phyloP scores from a whole-genome alignment of 2,888 invertebrate genomes.

The Apamea sordens region DNA sequence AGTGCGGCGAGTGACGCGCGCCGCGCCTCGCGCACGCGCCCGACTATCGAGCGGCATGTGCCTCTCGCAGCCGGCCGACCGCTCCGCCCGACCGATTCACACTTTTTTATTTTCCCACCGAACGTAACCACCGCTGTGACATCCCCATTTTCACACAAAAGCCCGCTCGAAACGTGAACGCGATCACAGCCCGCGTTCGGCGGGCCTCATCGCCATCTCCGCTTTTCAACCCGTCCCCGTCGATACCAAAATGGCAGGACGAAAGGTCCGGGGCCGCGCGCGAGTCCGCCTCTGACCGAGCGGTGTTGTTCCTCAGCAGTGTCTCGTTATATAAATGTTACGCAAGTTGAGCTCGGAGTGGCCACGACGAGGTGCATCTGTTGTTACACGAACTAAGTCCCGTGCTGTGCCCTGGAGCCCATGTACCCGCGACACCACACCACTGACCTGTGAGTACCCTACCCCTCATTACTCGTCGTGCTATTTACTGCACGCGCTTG shows the following conservation, averaged over 20 bases:
- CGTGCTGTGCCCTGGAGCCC: slow-evolving; percentile 80
- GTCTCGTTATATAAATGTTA: slow-evolving; percentile 88
- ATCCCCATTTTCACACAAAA: slow-evolving; percentile 76
- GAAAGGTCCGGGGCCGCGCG: slow-evolving; percentile 76
- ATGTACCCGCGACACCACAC: slow-evolving; percentile 81
- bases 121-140: slow-evolving; percentile 79
- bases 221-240: slow-evolving; percentile 68
- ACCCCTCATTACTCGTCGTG: slow-evolving; percentile 17
- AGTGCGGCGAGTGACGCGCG: slow-evolving; percentile 84
- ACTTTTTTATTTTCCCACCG: slow-evolving; percentile 87
- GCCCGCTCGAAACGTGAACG: slow-evolving; percentile 61
- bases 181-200: slow-evolving; percentile 54
- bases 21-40: slow-evolving; percentile 86
- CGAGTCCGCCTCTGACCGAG: slow-evolving; percentile 78
- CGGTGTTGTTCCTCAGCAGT: slow-evolving; percentile 78
- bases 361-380: slow-evolving; percentile 80
- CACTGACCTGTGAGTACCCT: slow-evolving; percentile 80
- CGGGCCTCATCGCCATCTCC: slow-evolving; percentile 49
- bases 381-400: slow-evolving; percentile 76
- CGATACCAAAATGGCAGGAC: slow-evolving; percentile 86
- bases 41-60: slow-evolving; percentile 89
- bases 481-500: slow-evolving; percentile 13
- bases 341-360: slow-evolving; percentile 85
- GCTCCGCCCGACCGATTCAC: slow-evolving; percentile 85
- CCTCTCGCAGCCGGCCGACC: slow-evolving; percentile 86